Evolutionary conservation across 2,888 invertebrate species (phyloP), one percentile per base, ranked within the genome.

Genomic region (Acleris sparsana): DNA sequence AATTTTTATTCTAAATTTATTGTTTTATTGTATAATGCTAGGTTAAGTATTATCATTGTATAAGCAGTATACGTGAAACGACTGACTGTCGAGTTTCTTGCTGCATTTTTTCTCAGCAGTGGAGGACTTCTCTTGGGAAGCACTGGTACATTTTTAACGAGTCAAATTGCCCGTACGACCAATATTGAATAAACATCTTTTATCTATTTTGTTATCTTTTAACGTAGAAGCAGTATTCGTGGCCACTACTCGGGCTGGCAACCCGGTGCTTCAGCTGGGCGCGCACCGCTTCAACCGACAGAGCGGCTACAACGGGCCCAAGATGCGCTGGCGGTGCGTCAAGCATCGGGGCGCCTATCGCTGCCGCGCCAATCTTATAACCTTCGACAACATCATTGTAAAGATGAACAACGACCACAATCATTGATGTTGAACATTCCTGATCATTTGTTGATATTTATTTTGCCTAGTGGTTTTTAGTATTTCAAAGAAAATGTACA

Each of bases 221-320:
- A 6, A 39, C 13, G 0, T 39, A 53, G 44, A 17, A 20, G 25
- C 44, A 13, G 18, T 39, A 1, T 61, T 52, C 52, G 18, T 39
- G 39, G 13, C 6, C 13, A 33, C 17, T 5, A n/a, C 74, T 9
- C 71, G 71, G 33, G 70, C 51, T 3, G 80, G 82, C 0, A 80
- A 77, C 39, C 71, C 74, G 16, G 62, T 46, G 11, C 9, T 62
- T 33, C 49, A 62, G 20, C 17, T 69, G 1, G 69, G 69, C 11
- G 33, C 22, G 17, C 58, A 66, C 29, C 61, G 69, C 11, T 66
- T 62, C 63, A 55, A 62, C 43, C 13, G 51, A 25, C 16, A n/a
- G 11, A 39, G 20, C 25, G 33, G 63, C 11, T 53, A 52, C 53
- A 64, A 70, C 17, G 69, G 70, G 0, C 59, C 64, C 2, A 70